These are phyloP conservation scores for Acrobasis consociella DNA, from an alignment of 2,888 invertebrate species.

Conservation along the genomic window DNA sequence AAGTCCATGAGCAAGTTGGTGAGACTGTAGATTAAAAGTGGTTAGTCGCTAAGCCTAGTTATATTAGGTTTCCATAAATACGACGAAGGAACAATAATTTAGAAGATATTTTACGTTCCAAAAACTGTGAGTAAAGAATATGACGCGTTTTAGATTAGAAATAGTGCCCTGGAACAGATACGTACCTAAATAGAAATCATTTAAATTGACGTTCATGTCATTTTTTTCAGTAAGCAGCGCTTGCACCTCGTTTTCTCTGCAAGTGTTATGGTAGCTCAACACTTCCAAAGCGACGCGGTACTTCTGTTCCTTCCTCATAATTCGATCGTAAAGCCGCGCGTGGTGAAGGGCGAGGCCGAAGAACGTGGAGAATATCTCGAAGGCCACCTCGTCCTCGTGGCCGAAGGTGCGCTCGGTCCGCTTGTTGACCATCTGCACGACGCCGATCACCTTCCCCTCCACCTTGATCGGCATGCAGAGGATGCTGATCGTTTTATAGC, in stretches of 20 bases:
- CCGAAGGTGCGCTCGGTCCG: constrained; percentile 79
- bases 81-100: too few relatives aligned
- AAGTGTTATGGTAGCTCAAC: constrained; percentile 91
- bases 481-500: constrained; percentile 88
- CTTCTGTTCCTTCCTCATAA: constrained; percentile 91
- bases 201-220: constrained; percentile 54
- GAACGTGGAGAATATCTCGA: constrained; percentile 92
- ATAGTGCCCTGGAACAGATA: neutral
- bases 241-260: constrained; percentile 87
- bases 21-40: too few relatives aligned
- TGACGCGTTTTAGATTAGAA: too few relatives aligned
- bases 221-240: constrained; percentile 44
- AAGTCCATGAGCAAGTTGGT: too few relatives aligned
- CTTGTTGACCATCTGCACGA: constrained; percentile 94
- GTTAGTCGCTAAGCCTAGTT: too few relatives aligned
- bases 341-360: constrained; percentile 93
- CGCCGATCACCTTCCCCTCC: constrained; percentile 89
- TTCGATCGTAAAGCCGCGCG: constrained; percentile 92
- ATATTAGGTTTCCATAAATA: too few relatives aligned
- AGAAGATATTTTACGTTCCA: too few relatives aligned
- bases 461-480: constrained; percentile 95
- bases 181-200: constrained; percentile 83
- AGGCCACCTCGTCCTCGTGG: constrained; percentile 89
- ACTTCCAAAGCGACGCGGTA: constrained; percentile 92
- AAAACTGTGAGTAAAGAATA: too few relatives aligned